Base-by-base conservation (phyloP, 2,888 invertebrate genomes). In the Diplolepis rosae region DNA sequence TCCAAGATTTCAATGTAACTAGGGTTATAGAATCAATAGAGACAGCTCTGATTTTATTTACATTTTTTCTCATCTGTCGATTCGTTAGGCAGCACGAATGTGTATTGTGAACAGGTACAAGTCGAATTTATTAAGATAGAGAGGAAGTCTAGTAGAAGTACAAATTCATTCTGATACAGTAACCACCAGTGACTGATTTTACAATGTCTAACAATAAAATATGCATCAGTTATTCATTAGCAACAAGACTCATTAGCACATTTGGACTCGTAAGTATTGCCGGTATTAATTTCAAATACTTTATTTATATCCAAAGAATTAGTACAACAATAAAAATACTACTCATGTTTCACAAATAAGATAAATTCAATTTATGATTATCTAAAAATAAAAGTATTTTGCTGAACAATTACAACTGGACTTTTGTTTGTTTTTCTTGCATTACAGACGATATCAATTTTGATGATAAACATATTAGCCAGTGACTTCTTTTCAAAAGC, bases 181-280 rank as follows among this genome's bases (percentile, higher is more conserved):
- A 24, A 51, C n/a, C 18, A 54, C 13, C 72, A 56, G 69, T 73
- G 72, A 51, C 54, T 32, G 28, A 48, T 18, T 39, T 24, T 28
- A 71, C 61, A 30, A 86, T 86, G 85, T 76, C 66, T 50, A 79
- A n/a, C n/a, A n/a, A n/a, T n/a, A n/a, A 79, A 35, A 61, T 83
- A 51, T 86, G 87, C 70, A 76, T 88, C 9, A 80, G 84, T 24
- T 71, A 83, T 70, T 83, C 88, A 56, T 75, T 87, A 65, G 83
- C 84, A 27, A 82, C 85, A 1, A 85, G 84, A 72, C 83, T 89
- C 13, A 85, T 89, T 65, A 84, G 86, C 24, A 83, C 84, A 15
- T 84, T 87, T 61, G 86, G 87, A 65, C 79, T 89, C 85, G 89
- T 89, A 72, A 82, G 87, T 83, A 52, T 27, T 76, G 28, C n/a